These are phyloP conservation scores for Nyctalus aviator DNA, from an alignment of 2,797 vertebrate genomes.

Conservation along the genomic window DNA sequence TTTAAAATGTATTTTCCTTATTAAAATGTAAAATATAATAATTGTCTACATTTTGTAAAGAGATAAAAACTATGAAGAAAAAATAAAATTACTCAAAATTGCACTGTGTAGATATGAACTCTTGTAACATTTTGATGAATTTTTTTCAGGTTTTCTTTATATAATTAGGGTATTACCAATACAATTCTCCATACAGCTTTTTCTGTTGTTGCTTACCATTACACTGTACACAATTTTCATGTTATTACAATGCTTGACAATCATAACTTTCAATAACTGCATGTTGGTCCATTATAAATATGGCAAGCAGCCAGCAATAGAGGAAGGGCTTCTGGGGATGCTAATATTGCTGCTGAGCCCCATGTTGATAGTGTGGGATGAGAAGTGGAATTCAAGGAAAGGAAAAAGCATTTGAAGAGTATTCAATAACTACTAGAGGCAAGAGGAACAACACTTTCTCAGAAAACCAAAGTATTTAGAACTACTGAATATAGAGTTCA, in stretches of 20 bases:
- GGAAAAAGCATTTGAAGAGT: background rate
- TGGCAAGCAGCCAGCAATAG: background rate
- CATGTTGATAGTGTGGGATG: background rate
- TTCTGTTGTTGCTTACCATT: background rate
- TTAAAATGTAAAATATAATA: background rate
- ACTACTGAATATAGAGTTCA: background rate
- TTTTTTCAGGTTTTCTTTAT: background rate
- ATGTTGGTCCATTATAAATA: background rate
- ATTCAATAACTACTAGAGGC: background rate
- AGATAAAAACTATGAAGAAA: background rate
- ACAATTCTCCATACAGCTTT: background rate
- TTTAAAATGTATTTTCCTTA: background rate
- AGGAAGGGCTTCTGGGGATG: background rate
- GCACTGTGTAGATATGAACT: background rate
- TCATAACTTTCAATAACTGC: background rate
- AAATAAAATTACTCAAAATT: background rate
- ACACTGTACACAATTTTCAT: background rate
- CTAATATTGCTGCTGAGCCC: background rate
- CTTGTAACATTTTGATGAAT: too few relatives aligned
- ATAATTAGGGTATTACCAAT: background rate
- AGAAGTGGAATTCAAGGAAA: background rate
- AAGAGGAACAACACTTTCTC: background rate
- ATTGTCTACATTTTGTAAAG: background rate
- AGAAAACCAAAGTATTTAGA: background rate
- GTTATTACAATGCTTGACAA: background rate